Percentiles rank a stretch among this genome's conserved stretches.
Conservation (phyloP, 2,113 vertebrate species). For the Otocyon megalotis region DNA sequence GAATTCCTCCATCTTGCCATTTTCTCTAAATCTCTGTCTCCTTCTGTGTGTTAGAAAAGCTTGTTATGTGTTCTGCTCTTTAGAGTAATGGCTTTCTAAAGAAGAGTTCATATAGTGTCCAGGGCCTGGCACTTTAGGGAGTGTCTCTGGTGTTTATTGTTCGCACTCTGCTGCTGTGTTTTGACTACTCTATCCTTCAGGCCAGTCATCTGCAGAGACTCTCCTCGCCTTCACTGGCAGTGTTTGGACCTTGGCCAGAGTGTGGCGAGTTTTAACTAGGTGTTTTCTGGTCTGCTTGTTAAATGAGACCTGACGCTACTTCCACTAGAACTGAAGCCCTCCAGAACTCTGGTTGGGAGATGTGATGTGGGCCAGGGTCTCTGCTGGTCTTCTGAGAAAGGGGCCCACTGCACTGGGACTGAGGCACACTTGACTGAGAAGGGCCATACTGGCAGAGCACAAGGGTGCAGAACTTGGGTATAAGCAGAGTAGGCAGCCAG, state of each 20-base stretch:
- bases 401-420: neutral
- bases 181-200: neutral
- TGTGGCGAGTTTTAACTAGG: neutral
- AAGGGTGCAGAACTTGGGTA: neutral
- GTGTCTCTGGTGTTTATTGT: neutral
- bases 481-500: neutral
- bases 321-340: neutral
- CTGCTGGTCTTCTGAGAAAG: neutral
- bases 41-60: neutral
- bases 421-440: neutral
- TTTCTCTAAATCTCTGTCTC: neutral
- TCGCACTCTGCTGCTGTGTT: neutral
- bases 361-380: neutral
- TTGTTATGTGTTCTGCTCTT: neutral
- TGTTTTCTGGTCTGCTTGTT: neutral
- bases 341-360: neutral
- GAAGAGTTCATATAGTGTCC: neutral
- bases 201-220: neutral
- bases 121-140: neutral
- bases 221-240: neutral
- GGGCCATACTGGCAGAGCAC: neutral
- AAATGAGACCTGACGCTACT: neutral
- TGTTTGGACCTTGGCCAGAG: neutral
- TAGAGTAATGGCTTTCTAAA: neutral
- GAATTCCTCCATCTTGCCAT: neutral